Percentiles rank a stretch among this genome's conserved stretches.
Conservation (phyloP, 2,113 vertebrate species). For the Calidris pygmaea region DNA sequence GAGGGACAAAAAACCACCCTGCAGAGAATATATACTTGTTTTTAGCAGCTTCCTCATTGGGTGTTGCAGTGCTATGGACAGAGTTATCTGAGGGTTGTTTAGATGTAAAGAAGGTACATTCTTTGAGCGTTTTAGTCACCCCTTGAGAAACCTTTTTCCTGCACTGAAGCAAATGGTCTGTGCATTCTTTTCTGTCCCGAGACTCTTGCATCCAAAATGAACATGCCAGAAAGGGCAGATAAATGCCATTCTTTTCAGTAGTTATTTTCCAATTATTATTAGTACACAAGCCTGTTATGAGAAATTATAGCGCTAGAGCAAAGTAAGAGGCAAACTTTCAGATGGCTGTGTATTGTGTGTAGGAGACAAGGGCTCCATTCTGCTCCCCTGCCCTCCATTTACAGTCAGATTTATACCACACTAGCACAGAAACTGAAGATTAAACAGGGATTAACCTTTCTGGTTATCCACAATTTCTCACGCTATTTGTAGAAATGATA, state of each 20-base stretch:
- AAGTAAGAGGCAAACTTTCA: neutral
- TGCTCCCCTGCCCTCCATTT: neutral
- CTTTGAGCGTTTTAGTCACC: neutral
- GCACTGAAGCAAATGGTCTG: neutral
- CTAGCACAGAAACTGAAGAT: neutral
- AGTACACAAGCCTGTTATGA: neutral
- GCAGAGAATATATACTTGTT: neutral
- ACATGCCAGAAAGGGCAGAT: neutral
- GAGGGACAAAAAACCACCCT: neutral
- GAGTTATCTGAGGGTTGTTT: neutral
- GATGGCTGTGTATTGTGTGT: neutral
- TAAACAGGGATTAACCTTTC: constrained; percentile 41
- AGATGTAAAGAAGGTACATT: neutral
- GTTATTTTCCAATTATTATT: neutral
- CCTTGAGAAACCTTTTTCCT: neutral
- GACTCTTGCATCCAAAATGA: neutral
- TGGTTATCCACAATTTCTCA: constrained; percentile 9
- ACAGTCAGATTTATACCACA: neutral
- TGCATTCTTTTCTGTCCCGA: neutral
- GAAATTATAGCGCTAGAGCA: neutral
- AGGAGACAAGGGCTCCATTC: neutral
- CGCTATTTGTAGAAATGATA: constrained; percentile 5
- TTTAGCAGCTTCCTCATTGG: neutral
- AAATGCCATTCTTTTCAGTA: neutral
- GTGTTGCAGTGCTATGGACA: neutral